These are phyloP conservation scores for Phaonia tiefii DNA, from an alignment of 2,888 invertebrate species.

Conservation along the genomic window DNA sequence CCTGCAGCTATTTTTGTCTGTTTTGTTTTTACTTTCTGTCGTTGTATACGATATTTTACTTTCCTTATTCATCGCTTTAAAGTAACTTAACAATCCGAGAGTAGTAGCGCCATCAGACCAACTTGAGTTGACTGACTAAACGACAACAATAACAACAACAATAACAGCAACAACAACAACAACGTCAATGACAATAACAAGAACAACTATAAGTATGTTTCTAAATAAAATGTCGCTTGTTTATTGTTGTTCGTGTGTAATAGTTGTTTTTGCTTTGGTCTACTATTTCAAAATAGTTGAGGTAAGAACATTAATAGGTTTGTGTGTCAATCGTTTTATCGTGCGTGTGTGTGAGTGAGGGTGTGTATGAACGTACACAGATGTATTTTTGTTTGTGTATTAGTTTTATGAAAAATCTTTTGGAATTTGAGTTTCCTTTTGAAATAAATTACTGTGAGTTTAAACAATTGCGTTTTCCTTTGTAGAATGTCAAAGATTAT, in stretches of 20 bases:
- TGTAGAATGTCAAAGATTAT: background rate
- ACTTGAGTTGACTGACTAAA: conserved; percentile 51
- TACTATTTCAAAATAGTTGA: conserved; percentile 58
- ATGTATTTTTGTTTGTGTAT: background rate
- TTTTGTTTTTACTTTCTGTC: conserved; percentile 14
- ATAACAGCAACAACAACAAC: background rate
- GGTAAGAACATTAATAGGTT: conserved; percentile 61
- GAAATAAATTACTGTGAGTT: background rate
- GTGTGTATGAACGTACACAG: background rate
- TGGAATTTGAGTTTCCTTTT: background rate
- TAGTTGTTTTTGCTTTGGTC: conserved; percentile 39
- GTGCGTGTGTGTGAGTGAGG: background rate
- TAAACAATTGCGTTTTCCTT: background rate
- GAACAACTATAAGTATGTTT: conserved; percentile 36
- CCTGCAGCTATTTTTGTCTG: conserved; percentile 63
- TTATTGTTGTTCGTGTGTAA: conserved; percentile 30
- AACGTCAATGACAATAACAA: background rate
- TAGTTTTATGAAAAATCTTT: conserved; percentile 34
- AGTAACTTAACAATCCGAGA: conserved; percentile 52
- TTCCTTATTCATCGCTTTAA: conserved; percentile 42
- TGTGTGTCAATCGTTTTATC: conserved; percentile 57
- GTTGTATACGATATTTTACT: conserved; percentile 36
- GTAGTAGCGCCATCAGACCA: conserved; percentile 15
- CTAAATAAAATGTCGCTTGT: conserved; percentile 50
- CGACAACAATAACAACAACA: conserved; percentile 7